Evolutionary conservation across 2,888 invertebrate species (phyloP), one percentile per base, ranked within the genome.

Genomic region (Dyspetes luteomarginatus): DNA sequence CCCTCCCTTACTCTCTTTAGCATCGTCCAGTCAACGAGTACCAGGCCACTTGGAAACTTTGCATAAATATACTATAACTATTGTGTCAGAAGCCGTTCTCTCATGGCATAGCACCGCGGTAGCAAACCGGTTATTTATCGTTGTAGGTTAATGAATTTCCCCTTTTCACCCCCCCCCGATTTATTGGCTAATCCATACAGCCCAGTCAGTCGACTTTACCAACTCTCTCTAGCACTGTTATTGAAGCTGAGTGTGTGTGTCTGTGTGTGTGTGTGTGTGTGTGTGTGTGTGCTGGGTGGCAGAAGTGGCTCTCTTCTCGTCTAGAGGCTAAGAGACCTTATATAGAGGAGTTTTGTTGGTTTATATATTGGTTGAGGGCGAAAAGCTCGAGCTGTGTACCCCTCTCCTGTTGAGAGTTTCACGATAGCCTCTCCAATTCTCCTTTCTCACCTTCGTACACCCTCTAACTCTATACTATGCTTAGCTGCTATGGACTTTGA

Each of bases 21-120:
- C 28, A 17, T 15, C 58, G 45, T 9, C 30, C 45, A 48, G 15
- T 67, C 48, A 17, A 28, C 45, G 15, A 43, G 45, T 82, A 85
- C 86, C 86, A 84, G 84, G 84, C 82, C 83, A 86, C 86, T 87
- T 86, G 86, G 85, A 86, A 89, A 90, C 87, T 89, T 90, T 89
- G 86, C 90, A 90, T 90, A 90, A 90, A 90, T 90, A 89, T 90
- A 90, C 90, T 89, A 88, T 89, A 90, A 90, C 89, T 88, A 90
- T 90, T 90, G 88, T 90, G 89, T 87, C 86, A 79, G 76, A 78
- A 84, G 79, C 85, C 83, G 81, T 85, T 87, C 45, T 58, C 65
- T 60, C 85, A 67, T 67, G 48, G 48, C 7, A 48, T 73, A 83
- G 82, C 79, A 80, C 45, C 55, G 45, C 48, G 52, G 62, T 78